Evolutionary conservation across 2,797 vertebrate species (phyloP).

Genomic region (Gymnodraco acuticeps): DNA sequence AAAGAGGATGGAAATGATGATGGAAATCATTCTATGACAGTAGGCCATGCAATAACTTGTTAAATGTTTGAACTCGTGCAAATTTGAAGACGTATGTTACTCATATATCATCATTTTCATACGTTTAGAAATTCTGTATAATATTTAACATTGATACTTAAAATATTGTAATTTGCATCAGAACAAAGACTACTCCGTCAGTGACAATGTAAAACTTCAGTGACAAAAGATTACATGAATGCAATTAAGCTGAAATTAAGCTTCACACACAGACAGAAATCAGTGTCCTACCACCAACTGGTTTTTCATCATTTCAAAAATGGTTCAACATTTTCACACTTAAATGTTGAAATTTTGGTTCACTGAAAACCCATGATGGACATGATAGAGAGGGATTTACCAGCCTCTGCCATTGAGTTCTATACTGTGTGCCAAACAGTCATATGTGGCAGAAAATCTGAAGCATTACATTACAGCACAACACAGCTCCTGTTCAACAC

Average conservation of each 20-base stretch:
- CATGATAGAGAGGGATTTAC: neutral
- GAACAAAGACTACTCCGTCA: conserved; percentile 18
- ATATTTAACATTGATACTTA: neutral
- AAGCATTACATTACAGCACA: neutral
- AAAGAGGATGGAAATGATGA: neutral
- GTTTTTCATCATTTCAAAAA: neutral
- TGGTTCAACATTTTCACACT: neutral
- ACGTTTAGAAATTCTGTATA: neutral
- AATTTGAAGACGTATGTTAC: too few species aligned
- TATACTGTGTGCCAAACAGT: neutral
- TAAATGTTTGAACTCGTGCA: neutral
- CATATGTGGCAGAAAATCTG: neutral
- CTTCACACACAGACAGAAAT: neutral
- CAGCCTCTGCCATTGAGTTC: neutral
- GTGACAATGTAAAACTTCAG: conserved; percentile 18
- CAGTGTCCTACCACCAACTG: neutral
- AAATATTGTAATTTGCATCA: conserved; percentile 15
- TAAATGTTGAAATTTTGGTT: neutral
- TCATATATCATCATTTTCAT: neutral
- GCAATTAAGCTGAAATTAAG: conserved; percentile 7
- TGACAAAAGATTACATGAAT: neutral
- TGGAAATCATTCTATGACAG: neutral
- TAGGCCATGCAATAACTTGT: neutral
- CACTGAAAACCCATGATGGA: neutral
- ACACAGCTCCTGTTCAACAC: neutral